A percentile compares a stretch with the other conserved stretches of the same genome.
These are phyloP conservation scores for Mayetiola destructor DNA, from an alignment of 2,888 invertebrate genomes.

Conservation along the genomic window DNA sequence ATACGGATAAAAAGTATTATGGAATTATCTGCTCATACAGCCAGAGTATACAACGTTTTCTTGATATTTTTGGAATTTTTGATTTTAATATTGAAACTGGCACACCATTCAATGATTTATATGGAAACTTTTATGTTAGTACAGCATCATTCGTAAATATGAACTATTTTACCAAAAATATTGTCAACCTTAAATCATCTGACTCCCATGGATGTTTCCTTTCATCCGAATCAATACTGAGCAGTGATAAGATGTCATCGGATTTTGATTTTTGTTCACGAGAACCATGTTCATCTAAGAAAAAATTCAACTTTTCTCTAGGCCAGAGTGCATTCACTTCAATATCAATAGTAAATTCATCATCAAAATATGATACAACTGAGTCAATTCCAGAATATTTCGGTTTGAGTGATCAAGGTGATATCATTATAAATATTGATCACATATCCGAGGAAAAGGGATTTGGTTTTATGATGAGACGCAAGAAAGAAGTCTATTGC, in stretches of 20 bases:
- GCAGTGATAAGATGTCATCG: background rate
- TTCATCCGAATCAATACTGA: background rate
- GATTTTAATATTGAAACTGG: conserved; percentile 3
- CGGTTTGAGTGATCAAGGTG: conserved; percentile 32
- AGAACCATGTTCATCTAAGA: conserved; percentile 3
- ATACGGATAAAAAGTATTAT: no score
- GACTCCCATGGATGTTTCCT: no score
- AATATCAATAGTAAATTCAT: background rate
- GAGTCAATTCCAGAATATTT: conserved; percentile 26
- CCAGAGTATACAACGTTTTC: background rate
- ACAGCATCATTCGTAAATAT: no score
- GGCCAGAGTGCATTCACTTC: background rate
- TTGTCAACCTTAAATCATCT: no score
- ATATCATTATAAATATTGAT: conserved; percentile 23
- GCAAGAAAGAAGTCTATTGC: conserved; percentile 15
- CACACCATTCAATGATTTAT: background rate
- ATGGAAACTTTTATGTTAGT: no score
- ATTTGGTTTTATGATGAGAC: conserved; percentile 21
- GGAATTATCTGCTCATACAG: background rate
- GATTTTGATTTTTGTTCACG: background rate
- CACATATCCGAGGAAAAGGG: conserved; percentile 30
- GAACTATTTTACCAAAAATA: no score
- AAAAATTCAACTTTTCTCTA: background rate
- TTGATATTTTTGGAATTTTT: background rate
- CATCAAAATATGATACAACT: background rate